phyloP scores from a whole-genome alignment of 2,888 invertebrate genomes.

The Megastigmus dorsalis region DNA sequence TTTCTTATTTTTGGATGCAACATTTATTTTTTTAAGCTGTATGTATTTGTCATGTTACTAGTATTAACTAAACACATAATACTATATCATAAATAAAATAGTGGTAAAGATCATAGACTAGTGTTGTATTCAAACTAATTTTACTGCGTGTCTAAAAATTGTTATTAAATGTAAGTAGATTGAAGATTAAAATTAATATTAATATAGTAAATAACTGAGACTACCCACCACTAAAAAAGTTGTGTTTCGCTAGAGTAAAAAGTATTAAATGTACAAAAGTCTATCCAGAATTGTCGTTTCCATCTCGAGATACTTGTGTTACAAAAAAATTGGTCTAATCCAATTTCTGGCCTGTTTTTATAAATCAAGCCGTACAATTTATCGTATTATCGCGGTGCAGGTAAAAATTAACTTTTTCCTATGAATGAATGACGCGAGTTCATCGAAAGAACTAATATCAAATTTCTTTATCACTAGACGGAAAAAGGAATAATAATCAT shows the following conservation, averaged over 20 bases:
- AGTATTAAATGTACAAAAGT: conserved; percentile 45
- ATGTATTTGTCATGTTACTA: conserved; percentile 40
- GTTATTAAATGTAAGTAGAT: conserved; percentile 28
- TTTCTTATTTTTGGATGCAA: no score
- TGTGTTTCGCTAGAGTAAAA: conserved; percentile 69
- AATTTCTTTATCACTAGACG: no score
- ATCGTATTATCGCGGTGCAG: background rate
- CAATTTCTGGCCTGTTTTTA: background rate
- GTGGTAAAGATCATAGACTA: background rate
- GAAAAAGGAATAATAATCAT: no score
- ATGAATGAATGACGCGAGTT: background rate
- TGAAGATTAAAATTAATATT: conserved; percentile 23
- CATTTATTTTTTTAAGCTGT: background rate
- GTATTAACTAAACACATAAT: conserved; percentile 35
- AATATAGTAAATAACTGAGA: conserved; percentile 64
- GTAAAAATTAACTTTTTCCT: background rate
- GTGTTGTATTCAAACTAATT: background rate
- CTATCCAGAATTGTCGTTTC: conserved; percentile 6
- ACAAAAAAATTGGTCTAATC: background rate
- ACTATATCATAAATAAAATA: conserved; percentile 20
- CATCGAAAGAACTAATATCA: no score
- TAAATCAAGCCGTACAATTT: conserved; percentile 5
- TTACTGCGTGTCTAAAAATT: conserved; percentile 18
- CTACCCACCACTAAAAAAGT: conserved; percentile 69
- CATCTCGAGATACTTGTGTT: background rate